A percentile compares a stretch with the other conserved stretches of the same genome.
Conservation (phyloP, 2,797 vertebrate genomes). For the Muscicapa striata region DNA sequence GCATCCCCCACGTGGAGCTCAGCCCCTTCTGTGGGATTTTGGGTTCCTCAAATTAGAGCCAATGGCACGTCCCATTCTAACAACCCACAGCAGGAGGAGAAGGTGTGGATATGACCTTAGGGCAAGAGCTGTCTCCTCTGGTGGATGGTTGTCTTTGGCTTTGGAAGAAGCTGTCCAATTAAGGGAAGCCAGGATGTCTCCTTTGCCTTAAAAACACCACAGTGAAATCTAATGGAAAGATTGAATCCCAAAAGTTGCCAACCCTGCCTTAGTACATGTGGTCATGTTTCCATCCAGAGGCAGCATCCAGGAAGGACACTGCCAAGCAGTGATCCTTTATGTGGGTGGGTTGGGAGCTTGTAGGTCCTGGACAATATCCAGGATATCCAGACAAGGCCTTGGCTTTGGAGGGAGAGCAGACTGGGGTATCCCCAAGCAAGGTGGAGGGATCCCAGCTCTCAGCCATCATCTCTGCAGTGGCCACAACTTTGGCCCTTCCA, state of each 20-base stretch:
- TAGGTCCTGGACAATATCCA: background rate
- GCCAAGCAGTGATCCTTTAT: background rate
- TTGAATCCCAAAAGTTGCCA: background rate
- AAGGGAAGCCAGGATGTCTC: constrained; percentile 29
- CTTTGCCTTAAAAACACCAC: constrained; percentile 55
- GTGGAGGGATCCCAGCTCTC: background rate
- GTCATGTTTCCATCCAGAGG: background rate
- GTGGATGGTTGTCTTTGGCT: background rate
- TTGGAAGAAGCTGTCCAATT: background rate
- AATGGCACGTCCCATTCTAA: background rate
- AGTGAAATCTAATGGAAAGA: background rate
- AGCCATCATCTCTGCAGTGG: background rate
- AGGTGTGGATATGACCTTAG: background rate
- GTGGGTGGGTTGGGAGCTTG: background rate
- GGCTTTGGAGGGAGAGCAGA: background rate
- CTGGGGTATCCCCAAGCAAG: background rate
- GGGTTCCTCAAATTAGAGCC: background rate
- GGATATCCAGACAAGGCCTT: background rate
- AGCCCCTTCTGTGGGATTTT: background rate
- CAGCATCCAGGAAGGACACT: background rate
- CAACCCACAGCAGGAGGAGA: background rate
- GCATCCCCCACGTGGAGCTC: fast-evolving
- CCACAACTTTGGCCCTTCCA: background rate
- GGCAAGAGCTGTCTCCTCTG: background rate
- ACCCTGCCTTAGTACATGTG: constrained; percentile 45